Percentiles rank a stretch among this genome's conserved stretches.
Conservation (phyloP, 1,140 invertebrate species). For the Pseudobourletiella spinata region DNA sequence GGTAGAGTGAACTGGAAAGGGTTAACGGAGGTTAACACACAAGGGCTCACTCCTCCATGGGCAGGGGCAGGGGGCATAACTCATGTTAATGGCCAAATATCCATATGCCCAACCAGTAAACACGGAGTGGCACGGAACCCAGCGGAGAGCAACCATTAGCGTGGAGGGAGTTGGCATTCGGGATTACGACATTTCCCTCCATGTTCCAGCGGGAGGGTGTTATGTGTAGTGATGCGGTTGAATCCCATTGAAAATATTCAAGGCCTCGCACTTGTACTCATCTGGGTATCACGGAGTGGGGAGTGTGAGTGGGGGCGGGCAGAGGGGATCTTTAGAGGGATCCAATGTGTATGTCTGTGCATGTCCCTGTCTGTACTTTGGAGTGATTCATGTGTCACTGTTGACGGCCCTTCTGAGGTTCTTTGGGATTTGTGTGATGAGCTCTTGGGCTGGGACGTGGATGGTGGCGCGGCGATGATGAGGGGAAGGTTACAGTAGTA, state of each 20-base stretch:
- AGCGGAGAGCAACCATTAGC: background rate
- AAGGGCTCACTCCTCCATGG: too few species aligned
- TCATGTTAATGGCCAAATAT: conserved; percentile 5
- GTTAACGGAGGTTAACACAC: conserved; percentile 2
- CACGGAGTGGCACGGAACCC: background rate
- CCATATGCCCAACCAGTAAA: background rate
- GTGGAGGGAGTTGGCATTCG: background rate
- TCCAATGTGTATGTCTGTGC: too few species aligned
- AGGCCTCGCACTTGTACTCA: background rate
- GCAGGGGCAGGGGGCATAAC: too few species aligned
- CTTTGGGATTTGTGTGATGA: background rate
- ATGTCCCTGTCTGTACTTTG: too few species aligned
- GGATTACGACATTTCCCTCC: background rate
- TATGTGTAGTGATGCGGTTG: background rate
- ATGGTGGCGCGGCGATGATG: background rate
- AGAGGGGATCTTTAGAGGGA: background rate
- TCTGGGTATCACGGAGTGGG: background rate
- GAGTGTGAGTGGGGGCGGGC: background rate
- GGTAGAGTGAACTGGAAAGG: too few species aligned
- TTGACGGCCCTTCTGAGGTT: background rate
- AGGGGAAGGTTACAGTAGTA: background rate
- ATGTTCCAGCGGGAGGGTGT: background rate
- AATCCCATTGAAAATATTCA: background rate
- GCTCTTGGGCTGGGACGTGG: background rate
- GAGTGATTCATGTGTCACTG: conserved; percentile 3